phyloP scores from a whole-genome alignment of 2,888 invertebrate genomes.

The Athripsodes cinereus region DNA sequence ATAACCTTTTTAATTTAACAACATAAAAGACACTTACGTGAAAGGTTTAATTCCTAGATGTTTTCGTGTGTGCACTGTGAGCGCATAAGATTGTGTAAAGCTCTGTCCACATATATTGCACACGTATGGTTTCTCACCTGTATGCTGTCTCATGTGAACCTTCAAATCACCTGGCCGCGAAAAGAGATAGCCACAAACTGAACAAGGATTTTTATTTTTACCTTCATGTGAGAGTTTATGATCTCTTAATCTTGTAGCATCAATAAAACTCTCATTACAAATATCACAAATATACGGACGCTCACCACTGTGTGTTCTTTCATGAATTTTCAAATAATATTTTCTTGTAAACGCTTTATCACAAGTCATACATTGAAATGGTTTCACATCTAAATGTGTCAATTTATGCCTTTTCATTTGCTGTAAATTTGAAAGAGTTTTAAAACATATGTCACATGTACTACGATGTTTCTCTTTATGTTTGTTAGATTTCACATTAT shows the following conservation, averaged over 20 bases:
- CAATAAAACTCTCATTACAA: not conserved
- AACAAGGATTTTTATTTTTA: not conserved
- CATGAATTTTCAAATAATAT: conserved; percentile 2
- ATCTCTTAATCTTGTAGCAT: not conserved
- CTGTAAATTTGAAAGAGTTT: not conserved
- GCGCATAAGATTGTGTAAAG: not conserved
- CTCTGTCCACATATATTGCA: not conserved
- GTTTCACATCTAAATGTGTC: conserved; percentile 2
- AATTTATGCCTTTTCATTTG: not conserved
- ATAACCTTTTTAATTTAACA: no score
- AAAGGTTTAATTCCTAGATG: conserved; percentile 2
- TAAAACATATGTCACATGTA: conserved; percentile 1
- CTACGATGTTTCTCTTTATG: not conserved
- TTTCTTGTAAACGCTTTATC: conserved; percentile 1
- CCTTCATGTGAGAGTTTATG: not conserved
- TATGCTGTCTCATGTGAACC: conserved; percentile 5
- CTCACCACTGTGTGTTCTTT: not conserved
- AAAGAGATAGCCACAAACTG: not conserved
- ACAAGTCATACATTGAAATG: not conserved
- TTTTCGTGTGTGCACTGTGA: conserved; percentile 1
- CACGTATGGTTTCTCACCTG: not conserved
- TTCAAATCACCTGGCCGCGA: not conserved
- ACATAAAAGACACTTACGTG: not conserved
- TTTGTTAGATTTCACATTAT: no score
- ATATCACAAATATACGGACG: not conserved